Conservation (phyloP, 2,888 invertebrate genomes). For the Augochlorella aurata region DNA sequence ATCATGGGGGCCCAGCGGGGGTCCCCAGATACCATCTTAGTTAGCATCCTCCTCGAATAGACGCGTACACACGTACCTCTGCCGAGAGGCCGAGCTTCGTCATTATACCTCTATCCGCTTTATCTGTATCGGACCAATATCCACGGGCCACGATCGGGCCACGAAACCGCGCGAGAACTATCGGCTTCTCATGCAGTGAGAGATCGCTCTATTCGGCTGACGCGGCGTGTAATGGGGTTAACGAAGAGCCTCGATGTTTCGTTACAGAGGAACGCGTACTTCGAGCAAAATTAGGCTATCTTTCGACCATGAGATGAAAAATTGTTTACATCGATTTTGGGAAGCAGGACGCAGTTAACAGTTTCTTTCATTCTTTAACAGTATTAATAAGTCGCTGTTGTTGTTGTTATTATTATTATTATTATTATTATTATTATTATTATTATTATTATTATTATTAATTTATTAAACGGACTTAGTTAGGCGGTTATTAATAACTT, state of each 20-base stretch:
- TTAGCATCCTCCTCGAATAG: slow-evolving; percentile 75
- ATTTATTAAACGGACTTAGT: no score
- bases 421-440: no score
- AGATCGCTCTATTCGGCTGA: slow-evolving; percentile 31
- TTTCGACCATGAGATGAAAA: no score
- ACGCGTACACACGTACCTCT: slow-evolving; percentile 70
- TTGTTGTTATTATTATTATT: no score
- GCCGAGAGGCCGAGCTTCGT: slow-evolving; percentile 66
- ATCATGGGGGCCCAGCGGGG: slow-evolving; percentile 79
- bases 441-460: no score
- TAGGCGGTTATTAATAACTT: no score
- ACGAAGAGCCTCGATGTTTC: slow-evolving; percentile 8
- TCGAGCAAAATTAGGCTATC: no score
- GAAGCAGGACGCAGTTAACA: no score
- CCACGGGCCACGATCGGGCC: slow-evolving; percentile 45
- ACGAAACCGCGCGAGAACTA: slow-evolving; percentile 34
- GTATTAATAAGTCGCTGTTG: no score
- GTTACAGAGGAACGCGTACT: neutral
- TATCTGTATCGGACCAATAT: slow-evolving; percentile 74
- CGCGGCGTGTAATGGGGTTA: slow-evolving; percentile 29
- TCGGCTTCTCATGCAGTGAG: slow-evolving; percentile 14
- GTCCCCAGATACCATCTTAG: slow-evolving; percentile 76
- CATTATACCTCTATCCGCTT: slow-evolving; percentile 72
- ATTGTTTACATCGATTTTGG: no score
- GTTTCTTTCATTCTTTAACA: no score